These are phyloP conservation scores for Idaea biselata DNA, from an alignment of 2,888 invertebrate species.

Conservation along the genomic window DNA sequence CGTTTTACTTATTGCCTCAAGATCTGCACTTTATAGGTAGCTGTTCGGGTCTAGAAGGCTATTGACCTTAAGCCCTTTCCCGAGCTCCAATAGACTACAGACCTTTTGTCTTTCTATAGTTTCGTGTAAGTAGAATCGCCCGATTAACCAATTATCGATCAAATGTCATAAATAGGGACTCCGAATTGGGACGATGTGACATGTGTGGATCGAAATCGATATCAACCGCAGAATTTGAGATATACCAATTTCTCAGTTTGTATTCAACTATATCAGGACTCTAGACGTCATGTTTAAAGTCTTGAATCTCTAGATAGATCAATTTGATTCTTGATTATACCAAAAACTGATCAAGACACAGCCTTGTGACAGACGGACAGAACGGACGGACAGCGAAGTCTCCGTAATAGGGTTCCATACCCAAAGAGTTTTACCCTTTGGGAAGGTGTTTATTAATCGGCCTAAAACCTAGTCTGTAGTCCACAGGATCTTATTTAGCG, in stretches of 20 bases:
- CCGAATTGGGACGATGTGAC: neutral
- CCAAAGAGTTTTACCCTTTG: no score
- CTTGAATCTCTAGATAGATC: no score
- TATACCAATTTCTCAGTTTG: no score
- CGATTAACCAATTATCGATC: neutral
- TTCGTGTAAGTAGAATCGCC: neutral
- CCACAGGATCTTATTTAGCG: neutral
- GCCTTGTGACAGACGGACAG: no score
- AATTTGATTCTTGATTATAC: no score
- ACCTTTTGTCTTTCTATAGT: neutral
- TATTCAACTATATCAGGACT: no score
- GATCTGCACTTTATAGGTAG: slow-evolving; percentile 30
- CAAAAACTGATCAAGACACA: no score
- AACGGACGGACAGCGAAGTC: no score
- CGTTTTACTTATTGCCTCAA: slow-evolving; percentile 40
- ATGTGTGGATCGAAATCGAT: no score
- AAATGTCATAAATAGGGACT: neutral
- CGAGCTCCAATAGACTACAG: neutral
- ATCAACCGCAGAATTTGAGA: no score
- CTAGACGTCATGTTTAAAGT: no score
- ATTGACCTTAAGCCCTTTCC: neutral
- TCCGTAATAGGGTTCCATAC: no score
- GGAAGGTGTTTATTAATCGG: neutral
- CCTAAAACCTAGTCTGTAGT: neutral
- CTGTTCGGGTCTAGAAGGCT: neutral